Evolutionary conservation across 2,888 invertebrate genomes (phyloP).

Genomic region (Cerceris rybyensis): DNA sequence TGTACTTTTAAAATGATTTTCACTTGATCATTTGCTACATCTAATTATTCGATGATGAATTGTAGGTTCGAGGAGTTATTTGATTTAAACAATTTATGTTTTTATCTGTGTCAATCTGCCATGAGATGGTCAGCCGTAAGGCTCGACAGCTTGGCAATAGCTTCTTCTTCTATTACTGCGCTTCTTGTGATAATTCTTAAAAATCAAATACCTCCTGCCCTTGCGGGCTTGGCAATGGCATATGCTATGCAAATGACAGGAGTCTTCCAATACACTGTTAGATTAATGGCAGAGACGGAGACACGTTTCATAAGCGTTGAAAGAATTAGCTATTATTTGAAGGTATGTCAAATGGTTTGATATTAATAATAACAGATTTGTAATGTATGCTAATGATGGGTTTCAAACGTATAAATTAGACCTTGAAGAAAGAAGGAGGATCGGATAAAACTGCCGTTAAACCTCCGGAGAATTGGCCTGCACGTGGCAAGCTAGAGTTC

Average conservation of each 20-base stretch:
- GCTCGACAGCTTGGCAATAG: slow-evolving; percentile 74
- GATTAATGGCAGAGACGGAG: slow-evolving; percentile 82
- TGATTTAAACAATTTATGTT: slow-evolving; percentile 82
- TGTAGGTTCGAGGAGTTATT: slow-evolving; percentile 82
- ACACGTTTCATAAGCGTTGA: slow-evolving; percentile 83
- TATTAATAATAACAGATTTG: slow-evolving; percentile 5
- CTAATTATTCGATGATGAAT: not conserved
- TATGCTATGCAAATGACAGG: slow-evolving; percentile 85
- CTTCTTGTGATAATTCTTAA: slow-evolving; percentile 82
- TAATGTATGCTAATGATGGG: not conserved
- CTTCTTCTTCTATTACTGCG: slow-evolving; percentile 82
- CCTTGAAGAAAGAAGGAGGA: slow-evolving; percentile 66
- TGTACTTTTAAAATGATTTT: slow-evolving; percentile 22
- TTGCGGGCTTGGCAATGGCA: slow-evolving; percentile 85
- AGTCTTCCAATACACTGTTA: slow-evolving; percentile 84
- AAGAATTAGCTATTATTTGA: slow-evolving; percentile 78
- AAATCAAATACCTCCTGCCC: slow-evolving; percentile 82
- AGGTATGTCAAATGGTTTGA: slow-evolving; percentile 61
- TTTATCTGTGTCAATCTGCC: slow-evolving; percentile 82
- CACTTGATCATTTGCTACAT: not conserved
- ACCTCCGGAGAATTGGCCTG: slow-evolving; percentile 82
- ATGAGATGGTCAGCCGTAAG: slow-evolving; percentile 80
- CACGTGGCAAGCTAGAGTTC: slow-evolving; percentile 82
- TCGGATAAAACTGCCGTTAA: slow-evolving; percentile 41
- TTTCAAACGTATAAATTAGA: slow-evolving; percentile 57